Conservation (phyloP, 1,140 invertebrate genomes). For the Chironomus striatipennis region DNA sequence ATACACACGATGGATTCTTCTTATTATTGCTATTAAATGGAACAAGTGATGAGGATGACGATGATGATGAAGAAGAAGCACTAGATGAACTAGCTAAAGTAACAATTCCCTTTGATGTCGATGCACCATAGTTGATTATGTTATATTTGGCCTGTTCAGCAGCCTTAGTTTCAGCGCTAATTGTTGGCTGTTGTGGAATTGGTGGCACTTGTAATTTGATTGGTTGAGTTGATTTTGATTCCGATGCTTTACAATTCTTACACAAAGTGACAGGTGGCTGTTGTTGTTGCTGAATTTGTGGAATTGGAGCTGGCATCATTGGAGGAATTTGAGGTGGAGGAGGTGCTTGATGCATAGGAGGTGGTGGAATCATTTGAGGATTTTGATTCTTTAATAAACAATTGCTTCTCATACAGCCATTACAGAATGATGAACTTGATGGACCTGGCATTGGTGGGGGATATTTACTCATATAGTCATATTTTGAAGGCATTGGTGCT, state of each 20-base stretch:
- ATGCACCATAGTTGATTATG: slow-evolving; percentile 25
- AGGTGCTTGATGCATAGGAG: neutral
- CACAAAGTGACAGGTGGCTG: slow-evolving; percentile 10
- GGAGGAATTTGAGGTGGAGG: neutral
- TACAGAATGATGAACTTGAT: slow-evolving; percentile 7
- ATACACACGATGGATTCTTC: slow-evolving; percentile 24
- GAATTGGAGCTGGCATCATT: neutral
- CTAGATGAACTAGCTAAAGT: neutral
- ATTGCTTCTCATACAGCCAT: slow-evolving; percentile 10
- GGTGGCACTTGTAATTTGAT: slow-evolving; percentile 20
- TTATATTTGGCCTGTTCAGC: slow-evolving; percentile 15
- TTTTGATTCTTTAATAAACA: slow-evolving; percentile 3
- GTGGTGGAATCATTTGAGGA: neutral
- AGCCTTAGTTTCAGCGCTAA: neutral
- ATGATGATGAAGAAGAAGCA: neutral
- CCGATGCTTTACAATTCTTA: slow-evolving; percentile 12
- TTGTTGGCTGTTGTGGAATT: slow-evolving; percentile 5
- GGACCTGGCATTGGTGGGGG: neutral
- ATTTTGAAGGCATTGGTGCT: slow-evolving; percentile 1
- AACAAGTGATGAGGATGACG: slow-evolving; percentile 43
- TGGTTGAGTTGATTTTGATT: neutral
- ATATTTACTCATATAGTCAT: slow-evolving; percentile 21
- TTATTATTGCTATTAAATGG: slow-evolving; percentile 30
- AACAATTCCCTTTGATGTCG: slow-evolving; percentile 24
- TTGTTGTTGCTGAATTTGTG: neutral